These are phyloP conservation scores for Chaetura pelagica DNA, from an alignment of 2,113 vertebrate genomes.

Conservation along the genomic window DNA sequence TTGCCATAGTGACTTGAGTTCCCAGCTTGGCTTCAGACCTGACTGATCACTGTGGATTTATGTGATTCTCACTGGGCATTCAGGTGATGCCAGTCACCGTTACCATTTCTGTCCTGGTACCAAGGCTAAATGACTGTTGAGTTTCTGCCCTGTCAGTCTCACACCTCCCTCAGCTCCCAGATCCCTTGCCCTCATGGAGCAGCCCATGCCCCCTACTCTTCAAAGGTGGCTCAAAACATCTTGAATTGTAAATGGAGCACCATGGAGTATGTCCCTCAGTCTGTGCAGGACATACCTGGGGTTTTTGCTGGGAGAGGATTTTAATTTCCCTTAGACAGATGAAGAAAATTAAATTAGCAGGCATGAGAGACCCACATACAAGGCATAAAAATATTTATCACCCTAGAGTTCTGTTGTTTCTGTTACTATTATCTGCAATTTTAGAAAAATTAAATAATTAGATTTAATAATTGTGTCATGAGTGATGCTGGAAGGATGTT, in stretches of 20 bases:
- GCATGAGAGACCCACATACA: background rate
- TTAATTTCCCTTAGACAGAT: background rate
- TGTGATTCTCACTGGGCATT: accelerated
- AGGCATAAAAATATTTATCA: background rate
- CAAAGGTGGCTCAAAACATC: background rate
- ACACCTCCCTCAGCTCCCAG: background rate
- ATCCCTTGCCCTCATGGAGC: background rate
- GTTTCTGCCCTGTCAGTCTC: background rate
- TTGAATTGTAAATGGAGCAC: background rate
- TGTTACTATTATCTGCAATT: background rate
- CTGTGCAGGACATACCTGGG: background rate
- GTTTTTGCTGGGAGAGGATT: accelerated
- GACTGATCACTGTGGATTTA: background rate
- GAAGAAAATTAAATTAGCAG: background rate
- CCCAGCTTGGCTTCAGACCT: background rate
- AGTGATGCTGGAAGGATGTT: background rate
- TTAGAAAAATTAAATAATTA: background rate
- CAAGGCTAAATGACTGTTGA: accelerated
- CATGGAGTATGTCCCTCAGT: background rate
- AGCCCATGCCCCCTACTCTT: background rate
- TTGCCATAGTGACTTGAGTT: background rate
- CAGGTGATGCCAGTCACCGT: background rate
- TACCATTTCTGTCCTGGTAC: background rate
- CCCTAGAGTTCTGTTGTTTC: background rate
- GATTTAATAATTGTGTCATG: background rate